Percentiles rank a stretch among this genome's conserved stretches.
phyloP scores from a whole-genome alignment of 2,113 vertebrate species.

The Elanoides forficatus region DNA sequence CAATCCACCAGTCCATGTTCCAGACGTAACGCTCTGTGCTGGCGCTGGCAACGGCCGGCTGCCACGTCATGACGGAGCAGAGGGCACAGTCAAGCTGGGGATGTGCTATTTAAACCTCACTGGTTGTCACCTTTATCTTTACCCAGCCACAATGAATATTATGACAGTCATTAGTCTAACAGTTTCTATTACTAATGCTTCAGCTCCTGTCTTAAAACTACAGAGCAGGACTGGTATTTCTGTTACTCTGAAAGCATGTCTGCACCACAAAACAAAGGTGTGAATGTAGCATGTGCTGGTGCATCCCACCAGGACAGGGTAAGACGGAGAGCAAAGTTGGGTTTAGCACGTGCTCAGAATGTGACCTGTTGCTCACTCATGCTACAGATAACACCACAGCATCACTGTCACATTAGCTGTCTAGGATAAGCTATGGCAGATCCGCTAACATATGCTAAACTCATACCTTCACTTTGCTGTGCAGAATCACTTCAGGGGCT shows the following conservation, averaged over 20 bases:
- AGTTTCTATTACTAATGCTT: neutral
- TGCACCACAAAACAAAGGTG: neutral
- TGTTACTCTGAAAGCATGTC: neutral
- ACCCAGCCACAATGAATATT: neutral
- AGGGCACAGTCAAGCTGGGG: neutral
- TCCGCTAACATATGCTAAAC: neutral
- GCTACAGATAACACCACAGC: neutral
- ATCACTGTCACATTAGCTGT: neutral
- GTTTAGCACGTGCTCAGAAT: neutral
- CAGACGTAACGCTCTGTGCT: neutral
- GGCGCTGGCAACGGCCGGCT: neutral
- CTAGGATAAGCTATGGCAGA: neutral
- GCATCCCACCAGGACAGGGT: neutral
- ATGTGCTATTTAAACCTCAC: neutral
- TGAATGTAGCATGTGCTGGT: neutral
- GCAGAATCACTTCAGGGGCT: neutral
- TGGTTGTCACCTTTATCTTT: neutral
- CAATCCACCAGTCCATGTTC: neutral
- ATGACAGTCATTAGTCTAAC: neutral
- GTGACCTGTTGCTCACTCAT: neutral
- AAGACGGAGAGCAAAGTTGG: accelerated
- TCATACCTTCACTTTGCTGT: neutral
- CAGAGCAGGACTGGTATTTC: neutral
- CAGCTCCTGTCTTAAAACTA: neutral
- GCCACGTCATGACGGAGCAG: accelerated